phyloP scores from a whole-genome alignment of 1,140 invertebrate genomes.

The Danaus plexippus region DNA sequence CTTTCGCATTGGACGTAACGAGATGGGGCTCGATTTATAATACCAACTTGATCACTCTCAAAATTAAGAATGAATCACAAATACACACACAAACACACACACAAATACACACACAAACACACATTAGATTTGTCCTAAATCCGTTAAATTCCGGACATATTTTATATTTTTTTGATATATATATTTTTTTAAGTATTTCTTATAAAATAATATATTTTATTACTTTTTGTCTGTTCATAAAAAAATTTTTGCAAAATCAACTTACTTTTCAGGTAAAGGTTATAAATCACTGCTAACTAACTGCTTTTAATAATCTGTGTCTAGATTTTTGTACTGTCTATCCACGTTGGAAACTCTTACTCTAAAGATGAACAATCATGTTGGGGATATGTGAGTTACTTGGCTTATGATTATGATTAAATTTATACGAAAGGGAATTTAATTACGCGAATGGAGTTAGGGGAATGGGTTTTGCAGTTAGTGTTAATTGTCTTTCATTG shows the following conservation, averaged over 20 bases:
- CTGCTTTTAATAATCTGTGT: conserved; percentile 55
- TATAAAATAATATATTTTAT: conserved; percentile 18
- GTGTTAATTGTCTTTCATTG: no score
- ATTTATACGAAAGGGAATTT: no score
- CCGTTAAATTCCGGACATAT: conserved; percentile 47
- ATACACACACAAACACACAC: no score
- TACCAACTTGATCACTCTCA: conserved; percentile 19
- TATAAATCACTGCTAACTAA: conserved; percentile 48
- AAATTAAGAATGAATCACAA: conserved; percentile 17
- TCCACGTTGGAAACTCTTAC: conserved; percentile 51
- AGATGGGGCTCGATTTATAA: conserved; percentile 10
- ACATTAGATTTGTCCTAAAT: conserved; percentile 29
- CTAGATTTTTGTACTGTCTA: conserved; percentile 58
- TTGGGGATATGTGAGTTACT: no score
- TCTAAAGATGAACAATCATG: background rate
- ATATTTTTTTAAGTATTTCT: conserved; percentile 22
- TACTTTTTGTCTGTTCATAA: conserved; percentile 16
- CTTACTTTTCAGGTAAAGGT: conserved; percentile 62
- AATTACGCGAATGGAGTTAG: no score
- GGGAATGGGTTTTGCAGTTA: no score
- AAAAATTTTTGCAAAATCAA: conserved; percentile 2
- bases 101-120: conserved; percentile 24
- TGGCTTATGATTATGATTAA: no score
- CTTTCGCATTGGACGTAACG: conserved; percentile 36
- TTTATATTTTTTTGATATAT: no score